Evolutionary conservation across 2,888 invertebrate genomes (phyloP).

Genomic region (Galerucella calmariensis): DNA sequence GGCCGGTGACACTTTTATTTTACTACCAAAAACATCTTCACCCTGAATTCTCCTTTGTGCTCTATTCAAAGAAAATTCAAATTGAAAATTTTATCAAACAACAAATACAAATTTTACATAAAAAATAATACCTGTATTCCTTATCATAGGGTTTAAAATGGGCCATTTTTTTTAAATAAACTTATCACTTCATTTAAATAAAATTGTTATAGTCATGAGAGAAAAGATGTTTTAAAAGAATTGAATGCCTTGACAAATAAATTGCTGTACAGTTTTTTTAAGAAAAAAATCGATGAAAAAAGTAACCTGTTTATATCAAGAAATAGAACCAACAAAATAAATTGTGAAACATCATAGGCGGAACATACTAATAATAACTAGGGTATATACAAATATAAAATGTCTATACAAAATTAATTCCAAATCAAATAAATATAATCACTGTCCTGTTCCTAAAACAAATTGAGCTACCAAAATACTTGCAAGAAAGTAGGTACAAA

Average conservation of each 20-base stretch:
- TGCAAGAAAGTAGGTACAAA: too few species aligned
- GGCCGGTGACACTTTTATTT: conserved; percentile 69
- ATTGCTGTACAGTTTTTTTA: not conserved
- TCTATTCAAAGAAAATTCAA: conserved; percentile 64
- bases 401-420: too few species aligned
- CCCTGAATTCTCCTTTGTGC: conserved; percentile 87
- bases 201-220: conserved; percentile 35
- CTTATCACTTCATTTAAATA: conserved; percentile 49
- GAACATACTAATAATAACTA: not conserved
- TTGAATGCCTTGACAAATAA: not conserved
- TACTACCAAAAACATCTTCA: conserved; percentile 83
- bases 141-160: conserved; percentile 57
- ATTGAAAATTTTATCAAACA: not conserved
- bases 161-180: conserved; percentile 51
- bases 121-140: conserved; percentile 53
- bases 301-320: not conserved
- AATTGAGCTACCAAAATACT: too few species aligned
- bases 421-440: too few species aligned
- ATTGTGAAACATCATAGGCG: not conserved
- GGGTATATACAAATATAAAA: not conserved
- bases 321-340: not conserved
- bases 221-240: conserved; percentile 23
- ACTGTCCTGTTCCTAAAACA: too few species aligned
- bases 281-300: not conserved
- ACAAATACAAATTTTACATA: too few species aligned